phyloP scores from a whole-genome alignment of 2,113 vertebrate species.

The Cryptotis parvus region DNA sequence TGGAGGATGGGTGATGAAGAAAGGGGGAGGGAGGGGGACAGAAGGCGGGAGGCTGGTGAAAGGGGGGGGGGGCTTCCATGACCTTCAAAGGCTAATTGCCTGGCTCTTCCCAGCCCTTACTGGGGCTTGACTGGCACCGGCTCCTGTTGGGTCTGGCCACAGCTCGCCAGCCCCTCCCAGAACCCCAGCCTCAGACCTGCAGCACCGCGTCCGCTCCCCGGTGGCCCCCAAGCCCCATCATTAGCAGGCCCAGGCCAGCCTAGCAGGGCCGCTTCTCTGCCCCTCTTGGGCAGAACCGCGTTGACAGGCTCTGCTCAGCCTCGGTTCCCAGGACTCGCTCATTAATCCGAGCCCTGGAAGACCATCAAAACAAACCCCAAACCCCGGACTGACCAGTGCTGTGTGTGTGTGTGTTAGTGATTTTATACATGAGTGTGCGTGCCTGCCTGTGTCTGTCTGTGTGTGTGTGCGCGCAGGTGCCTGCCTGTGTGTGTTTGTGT shows the following conservation, averaged over 20 bases:
- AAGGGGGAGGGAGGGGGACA: constrained; percentile 82
- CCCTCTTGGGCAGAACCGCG: constrained; percentile 74
- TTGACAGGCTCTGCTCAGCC: constrained; percentile 76
- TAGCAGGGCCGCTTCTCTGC: constrained; percentile 56
- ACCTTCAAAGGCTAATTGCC: constrained; percentile 97
- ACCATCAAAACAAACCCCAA: constrained; percentile 42
- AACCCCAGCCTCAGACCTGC: constrained; percentile 86
- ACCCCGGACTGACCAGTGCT: neutral
- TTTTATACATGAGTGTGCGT: neutral
- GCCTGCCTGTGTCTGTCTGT: no score
- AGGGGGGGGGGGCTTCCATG: constrained; percentile 80
- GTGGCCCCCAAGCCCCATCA: constrained; percentile 77
- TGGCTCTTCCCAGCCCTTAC: constrained; percentile 89
- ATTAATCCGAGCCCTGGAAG: constrained; percentile 84
- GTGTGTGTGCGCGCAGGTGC: no score
- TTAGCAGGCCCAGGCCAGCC: constrained; percentile 74
- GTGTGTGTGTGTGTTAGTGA: no score
- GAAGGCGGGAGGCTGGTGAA: constrained; percentile 64
- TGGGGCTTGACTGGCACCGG: constrained; percentile 83
- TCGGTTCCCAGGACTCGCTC: constrained; percentile 84
- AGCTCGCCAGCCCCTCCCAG: neutral
- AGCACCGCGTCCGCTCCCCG: constrained; percentile 83
- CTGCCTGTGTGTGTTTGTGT: no score
- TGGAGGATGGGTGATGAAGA: constrained; percentile 90
- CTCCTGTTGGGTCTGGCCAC: constrained; percentile 81